Base-by-base conservation (phyloP, 1,140 invertebrate genomes). In the Chelonus insularis region DNA sequence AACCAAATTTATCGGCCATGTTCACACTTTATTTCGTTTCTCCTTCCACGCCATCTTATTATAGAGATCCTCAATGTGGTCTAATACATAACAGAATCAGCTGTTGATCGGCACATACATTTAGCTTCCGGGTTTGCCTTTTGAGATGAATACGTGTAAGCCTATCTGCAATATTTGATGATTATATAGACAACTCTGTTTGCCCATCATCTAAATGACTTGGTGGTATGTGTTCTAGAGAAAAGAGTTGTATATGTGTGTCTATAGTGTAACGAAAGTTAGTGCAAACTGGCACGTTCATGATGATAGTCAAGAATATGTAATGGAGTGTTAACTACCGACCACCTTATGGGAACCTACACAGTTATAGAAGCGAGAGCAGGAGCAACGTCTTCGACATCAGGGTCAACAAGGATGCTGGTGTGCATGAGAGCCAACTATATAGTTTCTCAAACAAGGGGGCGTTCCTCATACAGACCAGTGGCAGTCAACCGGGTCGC, bases 1-100 rank as follows among this genome's bases (percentile, higher is more conserved):
- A 80, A 69, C 71, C 71, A 80, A 77, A 80, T 78, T 77, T 75
- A 74, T 77, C 74, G 73, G 68, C 64, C 66, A 69, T 76, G 72
- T 77, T 78, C 75, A 74, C 76, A 78, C 76, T 78, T 72, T 70
- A 69, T 75, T 76, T 73, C 66, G 66, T 63, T 66, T 14, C 18
- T 55, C 34, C 8, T 55, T 9, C 14, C 16, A 12, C 41, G 62
- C 56, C 25, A 23, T 29, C 41, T 29, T 29, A 29, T 29, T 29
- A 43, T 43, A 43, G 9, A 18, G 1, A 43, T 43, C 16, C 39
- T 29, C n/a, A n/a, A n/a, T n/a, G n/a, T n/a, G n/a, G n/a, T n/a
- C n/a, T n/a, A n/a, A n/a, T 29, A 3, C 7, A 29, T 4, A 29
- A 29, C 2, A 59, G 55, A 57, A 60, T 54, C 48, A 29, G n/a